Evolutionary conservation across 2,797 vertebrate species (phyloP), one percentile per base, ranked within the genome.

Genomic region (Sebastes wilsoni): DNA sequence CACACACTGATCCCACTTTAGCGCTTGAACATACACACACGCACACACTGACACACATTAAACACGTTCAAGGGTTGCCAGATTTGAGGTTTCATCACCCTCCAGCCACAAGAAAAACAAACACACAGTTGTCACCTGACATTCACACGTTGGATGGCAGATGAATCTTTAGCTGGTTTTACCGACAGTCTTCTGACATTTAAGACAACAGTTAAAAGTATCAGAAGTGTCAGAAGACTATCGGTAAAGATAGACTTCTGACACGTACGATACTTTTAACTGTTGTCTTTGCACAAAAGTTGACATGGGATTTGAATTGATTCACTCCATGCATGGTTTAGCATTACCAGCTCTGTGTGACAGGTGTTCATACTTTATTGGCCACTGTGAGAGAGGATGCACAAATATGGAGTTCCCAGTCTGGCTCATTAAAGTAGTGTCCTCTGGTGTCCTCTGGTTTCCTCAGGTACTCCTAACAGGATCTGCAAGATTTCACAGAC

Each of bases 301-400:
- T 2, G 6, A 32, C 28, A 4, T 34, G n/a, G 12, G 59, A 7
- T 20, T 52, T 13, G 1, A 32, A 14, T 28, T 25, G 16, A 18
- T 64, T 30, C 10, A 27, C 38, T 7, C 14, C 22, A 6, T n/a
- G 22, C 52, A 28, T 55, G 25, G 16, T 54, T 14, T 8, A 32
- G 28, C 66, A 59, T 80, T 42, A 23, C 66, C 66, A 72, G 70
- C 65, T 78, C 28, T 34, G 65, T 67, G 38, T 65, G 69, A 70
- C 75, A 84, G 75, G 32, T 74, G 68, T 55, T 82, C 34, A 71
- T 9, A 46, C 20, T 42, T 80, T 25, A 70, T 9, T 49, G 28
- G 32, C 56, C 16, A 42, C 60, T 52, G 46, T 36, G 49, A 75
- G 65, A 61, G 30, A 14, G 23, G 60, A 75, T 7, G 27, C 30